phyloP scores from a whole-genome alignment of 2,797 vertebrate genomes.

The Antennarius maculatus region DNA sequence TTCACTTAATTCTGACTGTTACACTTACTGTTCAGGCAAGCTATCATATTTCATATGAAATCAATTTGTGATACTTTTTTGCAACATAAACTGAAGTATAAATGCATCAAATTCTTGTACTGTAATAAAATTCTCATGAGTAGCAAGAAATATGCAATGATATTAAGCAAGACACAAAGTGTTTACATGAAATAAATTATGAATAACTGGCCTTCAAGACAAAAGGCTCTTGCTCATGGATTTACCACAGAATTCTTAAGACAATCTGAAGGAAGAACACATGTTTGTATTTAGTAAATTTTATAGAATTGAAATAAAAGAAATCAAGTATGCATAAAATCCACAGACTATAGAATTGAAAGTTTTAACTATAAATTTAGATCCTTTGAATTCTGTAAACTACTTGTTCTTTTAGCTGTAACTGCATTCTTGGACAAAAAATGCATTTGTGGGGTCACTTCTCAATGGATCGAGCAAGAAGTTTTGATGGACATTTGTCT shows the following conservation, averaged over 20 bases:
- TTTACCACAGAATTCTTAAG: constrained; percentile 39
- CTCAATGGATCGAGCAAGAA: not conserved
- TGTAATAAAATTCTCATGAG: constrained; percentile 23
- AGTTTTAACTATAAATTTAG: constrained; percentile 17
- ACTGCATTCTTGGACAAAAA: constrained; percentile 9
- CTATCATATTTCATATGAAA: constrained; percentile 17
- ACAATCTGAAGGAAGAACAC: constrained; percentile 37
- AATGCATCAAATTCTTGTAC: constrained; percentile 23
- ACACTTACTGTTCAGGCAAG: constrained; percentile 49
- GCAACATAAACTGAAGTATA: constrained; percentile 1
- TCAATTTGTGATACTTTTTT: constrained; percentile 10
- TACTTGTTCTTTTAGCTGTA: constrained; percentile 14
- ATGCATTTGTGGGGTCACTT: not conserved
- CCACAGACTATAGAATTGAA: not conserved
- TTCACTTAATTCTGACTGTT: constrained; percentile 42
- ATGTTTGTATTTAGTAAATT: constrained; percentile 7
- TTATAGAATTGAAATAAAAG: not conserved
- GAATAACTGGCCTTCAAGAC: constrained; percentile 61
- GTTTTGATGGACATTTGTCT: no score
- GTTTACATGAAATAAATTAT: not conserved
- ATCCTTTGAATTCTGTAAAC: not conserved
- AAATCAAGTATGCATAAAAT: constrained; percentile 1
- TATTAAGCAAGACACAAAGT: not conserved
- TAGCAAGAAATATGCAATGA: constrained; percentile 7
- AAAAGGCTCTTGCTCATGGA: constrained; percentile 53